Evolutionary conservation across 2,888 invertebrate species (phyloP).

Genomic region (Lypha dubia): DNA sequence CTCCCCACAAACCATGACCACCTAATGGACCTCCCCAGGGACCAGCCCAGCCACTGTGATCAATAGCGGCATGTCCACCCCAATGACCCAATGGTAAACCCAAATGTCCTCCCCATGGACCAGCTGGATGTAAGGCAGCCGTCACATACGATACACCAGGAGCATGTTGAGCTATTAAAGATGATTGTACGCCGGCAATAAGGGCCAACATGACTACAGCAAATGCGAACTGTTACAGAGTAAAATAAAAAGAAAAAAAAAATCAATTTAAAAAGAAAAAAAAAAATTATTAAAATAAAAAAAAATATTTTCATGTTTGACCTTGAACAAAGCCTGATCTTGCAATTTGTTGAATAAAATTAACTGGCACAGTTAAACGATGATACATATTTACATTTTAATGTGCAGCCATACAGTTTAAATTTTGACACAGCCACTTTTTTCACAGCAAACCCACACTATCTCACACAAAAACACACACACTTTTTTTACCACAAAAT

Average conservation of each 20-base stretch:
- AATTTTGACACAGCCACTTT: too few species aligned
- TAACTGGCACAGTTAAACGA: too few species aligned
- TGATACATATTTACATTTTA: too few species aligned
- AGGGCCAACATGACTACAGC: conserved; percentile 79
- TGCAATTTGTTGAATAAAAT: too few species aligned
- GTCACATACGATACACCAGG: conserved; percentile 79
- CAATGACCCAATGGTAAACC: conserved; percentile 58
- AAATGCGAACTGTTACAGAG: conserved; percentile 75
- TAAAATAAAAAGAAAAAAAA: too few species aligned
- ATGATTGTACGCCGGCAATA: conserved; percentile 81
- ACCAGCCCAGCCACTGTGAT: conserved; percentile 81
- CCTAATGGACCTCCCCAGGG: conserved; percentile 80
- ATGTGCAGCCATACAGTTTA: too few species aligned
- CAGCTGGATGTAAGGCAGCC: conserved; percentile 77
- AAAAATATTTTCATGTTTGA: too few species aligned
- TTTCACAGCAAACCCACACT: neutral
- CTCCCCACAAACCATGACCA: conserved; percentile 79
- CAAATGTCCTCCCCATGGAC: conserved; percentile 72
- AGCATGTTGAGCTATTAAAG: conserved; percentile 76
- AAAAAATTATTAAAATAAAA: neutral
- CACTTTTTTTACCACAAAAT: conserved; percentile 9
- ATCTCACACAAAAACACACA: neutral
- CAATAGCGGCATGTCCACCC: conserved; percentile 62
- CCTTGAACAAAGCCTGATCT: too few species aligned
- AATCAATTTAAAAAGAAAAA: neutral